Evolutionary conservation across 1,140 invertebrate genomes (phyloP), one percentile per base, ranked within the genome.

Genomic region (Heliconius hewitsoni): DNA sequence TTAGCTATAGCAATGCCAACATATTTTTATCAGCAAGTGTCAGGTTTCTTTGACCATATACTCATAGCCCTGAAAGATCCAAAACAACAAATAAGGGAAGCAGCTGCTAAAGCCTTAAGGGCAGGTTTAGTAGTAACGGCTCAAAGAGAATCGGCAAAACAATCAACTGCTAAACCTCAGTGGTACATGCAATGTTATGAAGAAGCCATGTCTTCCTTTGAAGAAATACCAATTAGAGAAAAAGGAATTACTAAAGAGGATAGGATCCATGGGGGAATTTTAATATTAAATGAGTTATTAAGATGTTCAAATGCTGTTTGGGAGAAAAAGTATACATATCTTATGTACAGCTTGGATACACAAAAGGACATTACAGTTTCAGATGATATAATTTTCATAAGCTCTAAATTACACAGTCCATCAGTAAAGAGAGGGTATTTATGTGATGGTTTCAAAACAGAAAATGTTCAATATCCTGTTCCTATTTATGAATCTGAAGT

Each of bases 21-120:
- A 19, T 99, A 99, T 93, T 99, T 99, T 93, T 99, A 99, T 91
- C 98, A 99, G 95, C 98, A 99, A 96, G 98, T 99, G 0, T 98
- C 98, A 23, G 97, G 97, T 72, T 99, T 99, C 93, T 99, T 99
- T 93, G 98, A 99, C 80, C 96, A 98, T 55, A 99, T 99, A 79
- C 98, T 99, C 85, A 97, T 97, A 86, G 98, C 98, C 3, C 96
- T 99, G 46, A 96, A 97, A 78, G 98, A 99, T 95, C 97, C 98
- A 0, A 99, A 99, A 94, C 96, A 97, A n/a, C 96, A 96, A 19
- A 98, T 99, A 79, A 95, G 99, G 73, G 98, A 99, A 93, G 97
- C 97, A 8, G 98, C 98, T 11, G 98, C 98, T 0, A 98, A 98
- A 87, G 98, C 99, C 3, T 90, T 99, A 4, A 95, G 98, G 84